phyloP scores from a whole-genome alignment of 2,113 vertebrate genomes.

The Nipponia nippon region DNA sequence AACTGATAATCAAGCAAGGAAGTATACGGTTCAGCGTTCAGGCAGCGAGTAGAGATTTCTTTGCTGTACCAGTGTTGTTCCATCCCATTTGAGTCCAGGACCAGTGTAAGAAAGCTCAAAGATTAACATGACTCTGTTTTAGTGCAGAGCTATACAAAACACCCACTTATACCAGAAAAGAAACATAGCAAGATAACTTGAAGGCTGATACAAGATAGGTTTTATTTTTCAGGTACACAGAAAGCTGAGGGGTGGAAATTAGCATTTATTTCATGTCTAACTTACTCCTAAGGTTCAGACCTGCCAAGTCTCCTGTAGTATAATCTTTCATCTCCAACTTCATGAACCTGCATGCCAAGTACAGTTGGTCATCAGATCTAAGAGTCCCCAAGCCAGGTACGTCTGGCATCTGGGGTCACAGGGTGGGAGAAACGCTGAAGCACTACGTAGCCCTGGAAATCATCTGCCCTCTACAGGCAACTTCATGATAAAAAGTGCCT shows the following conservation, averaged over 20 bases:
- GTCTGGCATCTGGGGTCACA: not conserved
- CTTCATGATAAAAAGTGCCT: not conserved
- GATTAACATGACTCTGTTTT: not conserved
- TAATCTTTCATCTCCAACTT: not conserved
- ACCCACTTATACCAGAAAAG: not conserved
- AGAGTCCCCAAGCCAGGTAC: not conserved
- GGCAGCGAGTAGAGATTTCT: not conserved
- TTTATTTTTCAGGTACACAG: not conserved
- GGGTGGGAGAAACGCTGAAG: not conserved
- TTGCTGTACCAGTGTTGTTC: not conserved
- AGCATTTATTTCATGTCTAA: not conserved
- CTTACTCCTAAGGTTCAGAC: not conserved
- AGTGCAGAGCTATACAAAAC: not conserved
- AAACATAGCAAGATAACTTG: not conserved
- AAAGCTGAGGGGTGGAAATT: not conserved
- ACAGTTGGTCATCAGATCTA: not conserved
- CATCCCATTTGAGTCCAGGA: not conserved
- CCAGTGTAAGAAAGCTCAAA: not conserved
- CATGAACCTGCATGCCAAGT: not conserved
- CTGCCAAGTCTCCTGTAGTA: not conserved
- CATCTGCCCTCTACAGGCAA: not conserved
- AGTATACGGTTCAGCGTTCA: not conserved
- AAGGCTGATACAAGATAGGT: not conserved
- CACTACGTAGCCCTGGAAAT: not conserved
- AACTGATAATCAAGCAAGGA: not conserved